These are phyloP conservation scores for Periophthalmus magnuspinnatus DNA, from an alignment of 2,797 vertebrate species.

Conservation along the genomic window DNA sequence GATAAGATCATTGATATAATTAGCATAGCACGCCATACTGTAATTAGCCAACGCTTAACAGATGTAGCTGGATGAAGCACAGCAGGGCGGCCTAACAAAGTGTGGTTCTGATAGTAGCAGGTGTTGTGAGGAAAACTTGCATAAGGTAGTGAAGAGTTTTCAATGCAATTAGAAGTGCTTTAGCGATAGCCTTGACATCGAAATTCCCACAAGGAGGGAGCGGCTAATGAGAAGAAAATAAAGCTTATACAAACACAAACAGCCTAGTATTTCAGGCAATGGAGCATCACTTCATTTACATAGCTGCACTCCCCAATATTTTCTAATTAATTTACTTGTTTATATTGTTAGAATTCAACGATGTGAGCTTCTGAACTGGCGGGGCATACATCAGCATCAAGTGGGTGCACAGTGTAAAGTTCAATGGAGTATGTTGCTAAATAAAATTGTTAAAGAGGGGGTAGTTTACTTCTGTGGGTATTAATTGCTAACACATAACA, in stretches of 20 bases:
- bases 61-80: constrained; percentile 33
- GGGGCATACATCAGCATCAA: too few relatives aligned
- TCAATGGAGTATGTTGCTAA: too few relatives aligned
- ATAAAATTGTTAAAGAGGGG: too few relatives aligned
- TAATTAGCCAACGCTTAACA: constrained; percentile 66
- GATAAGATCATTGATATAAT: constrained; percentile 71
- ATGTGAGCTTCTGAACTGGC: too few relatives aligned
- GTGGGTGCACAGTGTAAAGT: too few relatives aligned
- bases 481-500: too few relatives aligned
- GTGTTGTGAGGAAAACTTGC: constrained; percentile 25
- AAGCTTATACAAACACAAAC: constrained; percentile 17
- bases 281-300: neutral
- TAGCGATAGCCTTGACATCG: neutral
- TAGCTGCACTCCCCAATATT: neutral
- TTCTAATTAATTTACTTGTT: neutral
- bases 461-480: too few relatives aligned
- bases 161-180: constrained; percentile 31
- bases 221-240: constrained; percentile 9
- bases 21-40: constrained; percentile 66
- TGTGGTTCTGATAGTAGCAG: constrained; percentile 20
- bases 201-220: neutral
- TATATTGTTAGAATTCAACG: neutral
- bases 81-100: constrained; percentile 20
- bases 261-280: neutral
- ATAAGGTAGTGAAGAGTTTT: neutral